Evolutionary conservation across 2,797 vertebrate genomes (phyloP).

Genomic region (Smutsia gigantea): DNA sequence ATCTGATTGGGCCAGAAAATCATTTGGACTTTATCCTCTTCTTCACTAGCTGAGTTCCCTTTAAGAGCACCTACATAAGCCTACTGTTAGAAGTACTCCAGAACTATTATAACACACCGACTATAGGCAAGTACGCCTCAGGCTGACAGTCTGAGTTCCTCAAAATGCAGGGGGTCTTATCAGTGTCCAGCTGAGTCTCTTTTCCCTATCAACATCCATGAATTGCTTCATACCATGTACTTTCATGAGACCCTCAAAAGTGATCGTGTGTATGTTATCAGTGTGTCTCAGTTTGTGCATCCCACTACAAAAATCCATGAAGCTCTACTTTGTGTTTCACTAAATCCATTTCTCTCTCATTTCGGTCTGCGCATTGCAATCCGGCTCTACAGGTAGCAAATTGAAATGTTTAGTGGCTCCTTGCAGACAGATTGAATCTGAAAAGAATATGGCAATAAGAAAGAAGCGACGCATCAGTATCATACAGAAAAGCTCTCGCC

Average conservation of each 20-base stretch:
- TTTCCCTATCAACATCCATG: slow-evolving; percentile 45
- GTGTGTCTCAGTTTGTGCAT: slow-evolving; percentile 38
- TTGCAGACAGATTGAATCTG: slow-evolving; percentile 90
- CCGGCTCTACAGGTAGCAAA: slow-evolving; percentile 88
- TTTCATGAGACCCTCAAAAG: slow-evolving; percentile 12
- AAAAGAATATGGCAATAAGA: slow-evolving; percentile 89
- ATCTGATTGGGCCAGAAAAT: not conserved
- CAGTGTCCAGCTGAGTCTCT: not conserved
- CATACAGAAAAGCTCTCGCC: slow-evolving; percentile 83
- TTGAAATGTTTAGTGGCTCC: slow-evolving; percentile 90
- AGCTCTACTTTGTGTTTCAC: slow-evolving; percentile 57
- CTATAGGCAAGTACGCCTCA: rapidly evolving
- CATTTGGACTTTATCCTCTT: not conserved
- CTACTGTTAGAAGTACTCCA: not conserved
- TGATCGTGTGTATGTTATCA: not conserved
- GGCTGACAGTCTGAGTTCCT: not conserved
- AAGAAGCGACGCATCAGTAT: slow-evolving; percentile 85
- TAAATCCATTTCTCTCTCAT: slow-evolving; percentile 79
- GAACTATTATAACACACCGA: not conserved
- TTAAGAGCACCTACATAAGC: not conserved
- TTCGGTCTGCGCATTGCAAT: slow-evolving; percentile 83
- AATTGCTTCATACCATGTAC: slow-evolving; percentile 13
- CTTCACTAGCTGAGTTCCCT: slow-evolving; percentile 11
- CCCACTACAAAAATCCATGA: slow-evolving; percentile 71
- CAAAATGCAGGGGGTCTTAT: not conserved